These are phyloP conservation scores for Lasioglossum baleicum DNA, from an alignment of 1,140 invertebrate genomes.

Conservation along the genomic window DNA sequence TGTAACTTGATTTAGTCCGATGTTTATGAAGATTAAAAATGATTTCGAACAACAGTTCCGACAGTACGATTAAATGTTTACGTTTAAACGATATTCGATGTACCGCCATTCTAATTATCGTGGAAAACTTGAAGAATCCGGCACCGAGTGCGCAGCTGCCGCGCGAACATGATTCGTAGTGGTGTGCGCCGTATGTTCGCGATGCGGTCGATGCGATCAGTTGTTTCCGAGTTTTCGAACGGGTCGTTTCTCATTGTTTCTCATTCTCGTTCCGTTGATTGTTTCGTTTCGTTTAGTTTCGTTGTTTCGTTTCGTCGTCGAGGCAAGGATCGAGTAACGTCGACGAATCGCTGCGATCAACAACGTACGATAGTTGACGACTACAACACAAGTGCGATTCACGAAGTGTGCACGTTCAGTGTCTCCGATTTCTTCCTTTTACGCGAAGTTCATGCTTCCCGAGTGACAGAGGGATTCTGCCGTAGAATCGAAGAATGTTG, in stretches of 20 bases:
- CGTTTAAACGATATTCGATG: background rate
- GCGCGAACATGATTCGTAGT: too few species aligned
- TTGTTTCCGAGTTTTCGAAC: conserved; percentile 53
- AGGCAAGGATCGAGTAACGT: background rate
- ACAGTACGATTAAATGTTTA: too few species aligned
- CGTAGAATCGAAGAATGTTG: conserved; percentile 80
- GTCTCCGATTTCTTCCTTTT: background rate
- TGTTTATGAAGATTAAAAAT: background rate
- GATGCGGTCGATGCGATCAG: conserved; percentile 48
- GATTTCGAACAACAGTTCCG: too few species aligned
- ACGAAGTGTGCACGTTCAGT: conserved; percentile 8
- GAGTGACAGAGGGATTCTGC: conserved; percentile 17
- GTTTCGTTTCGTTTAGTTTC: background rate
- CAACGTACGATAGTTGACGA: background rate
- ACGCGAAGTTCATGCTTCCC: conserved; percentile 50
- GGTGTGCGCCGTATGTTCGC: background rate
- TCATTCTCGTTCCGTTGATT: background rate
- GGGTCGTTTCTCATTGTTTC: conserved; percentile 13
- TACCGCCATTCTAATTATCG: background rate
- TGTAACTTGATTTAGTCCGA: background rate
- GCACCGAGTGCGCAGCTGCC: background rate
- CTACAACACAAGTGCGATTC: background rate
- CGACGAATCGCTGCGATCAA: background rate
- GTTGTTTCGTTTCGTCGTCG: background rate
- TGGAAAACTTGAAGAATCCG: background rate